Evolutionary conservation across 1,140 invertebrate species (phyloP), one percentile per base, ranked within the genome.

Genomic region (Penaeus chinensis): DNA sequence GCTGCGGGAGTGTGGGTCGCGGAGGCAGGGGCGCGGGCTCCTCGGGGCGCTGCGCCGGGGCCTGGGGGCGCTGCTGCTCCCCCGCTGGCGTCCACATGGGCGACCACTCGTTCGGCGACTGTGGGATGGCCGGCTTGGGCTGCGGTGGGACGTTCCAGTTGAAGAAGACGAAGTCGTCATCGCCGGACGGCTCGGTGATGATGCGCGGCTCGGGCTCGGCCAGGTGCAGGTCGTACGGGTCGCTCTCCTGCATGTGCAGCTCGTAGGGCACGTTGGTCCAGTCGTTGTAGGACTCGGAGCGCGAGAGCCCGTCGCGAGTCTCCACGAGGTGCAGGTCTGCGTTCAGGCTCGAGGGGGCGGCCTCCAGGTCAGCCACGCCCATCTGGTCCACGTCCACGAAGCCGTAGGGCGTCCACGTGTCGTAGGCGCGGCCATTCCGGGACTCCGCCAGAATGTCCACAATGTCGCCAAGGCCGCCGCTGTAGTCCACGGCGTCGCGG

Each of bases 181-280:
- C 88, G 13, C 90, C 90, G 18, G 88, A 88, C 2, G 90, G 90
- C 65, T 89, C 81, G 24, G 90, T 90, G 69, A 90, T 90, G 60
- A 90, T 90, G 5, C 83, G 71, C 27, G 90, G 90, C 66, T 89
- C 88, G 37, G 81, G 71, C 19, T 84, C 77, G 11, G 69, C 76
- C 32, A 82, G 19, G 80, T 87, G 86, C n/a, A 60, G 80, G 69
- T 82, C 86, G 63, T 82, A 87, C 8, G 79, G 79, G 32, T 86
- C 87, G 54, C 87, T 90, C 82, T 90, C 87, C 61, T 61, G 71
- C 89, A 90, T 90, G 61, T 87, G 74, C 37, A 90, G 80, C 76
- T 90, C 90, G 77, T 90, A 90, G 2, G 88, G 88, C 27, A 90
- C 90, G 27, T 89, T 87, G n/a, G 85, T 89, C 90, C 90, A 90